These are phyloP conservation scores for Hyperoodon ampullatus DNA, from an alignment of 2,113 vertebrate genomes.

Conservation along the genomic window DNA sequence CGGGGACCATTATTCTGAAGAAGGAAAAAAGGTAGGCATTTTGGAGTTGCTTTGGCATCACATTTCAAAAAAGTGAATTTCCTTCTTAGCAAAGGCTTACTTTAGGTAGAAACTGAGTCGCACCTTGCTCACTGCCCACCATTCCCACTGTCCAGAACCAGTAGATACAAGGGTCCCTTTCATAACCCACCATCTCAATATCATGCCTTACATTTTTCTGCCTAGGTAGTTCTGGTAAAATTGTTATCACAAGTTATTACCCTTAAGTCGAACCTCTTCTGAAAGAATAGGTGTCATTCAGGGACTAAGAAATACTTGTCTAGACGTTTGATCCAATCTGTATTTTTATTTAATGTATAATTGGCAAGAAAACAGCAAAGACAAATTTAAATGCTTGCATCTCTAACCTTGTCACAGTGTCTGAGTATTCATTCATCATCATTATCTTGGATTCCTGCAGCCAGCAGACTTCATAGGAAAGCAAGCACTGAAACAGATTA, in stretches of 20 bases:
- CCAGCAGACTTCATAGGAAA: constrained; percentile 96
- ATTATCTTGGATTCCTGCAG: constrained; percentile 84
- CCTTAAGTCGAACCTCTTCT: constrained; percentile 32
- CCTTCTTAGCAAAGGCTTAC: neutral
- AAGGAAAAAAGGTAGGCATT: neutral
- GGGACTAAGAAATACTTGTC: constrained; percentile 59
- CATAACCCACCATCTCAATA: neutral
- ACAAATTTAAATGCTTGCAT: constrained; percentile 72
- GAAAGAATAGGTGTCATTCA: constrained; percentile 48
- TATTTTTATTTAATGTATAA: constrained; percentile 76
- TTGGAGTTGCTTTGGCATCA: neutral
- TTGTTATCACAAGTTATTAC: constrained; percentile 56
- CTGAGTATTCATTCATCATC: constrained; percentile 71
- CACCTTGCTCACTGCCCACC: neutral
- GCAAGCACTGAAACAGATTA: constrained; percentile 93
- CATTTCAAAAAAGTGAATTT: neutral
- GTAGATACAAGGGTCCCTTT: neutral
- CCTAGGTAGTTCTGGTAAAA: constrained; percentile 22
- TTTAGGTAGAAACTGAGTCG: neutral
- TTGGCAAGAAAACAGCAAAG: constrained; percentile 74
- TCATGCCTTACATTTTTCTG: neutral
- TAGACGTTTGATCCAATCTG: constrained; percentile 72
- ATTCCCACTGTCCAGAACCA: neutral
- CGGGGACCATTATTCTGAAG: neutral
- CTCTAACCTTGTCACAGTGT: constrained; percentile 72